Conservation (phyloP, 2,113 vertebrate species). For the Bufo gargarizans region DNA sequence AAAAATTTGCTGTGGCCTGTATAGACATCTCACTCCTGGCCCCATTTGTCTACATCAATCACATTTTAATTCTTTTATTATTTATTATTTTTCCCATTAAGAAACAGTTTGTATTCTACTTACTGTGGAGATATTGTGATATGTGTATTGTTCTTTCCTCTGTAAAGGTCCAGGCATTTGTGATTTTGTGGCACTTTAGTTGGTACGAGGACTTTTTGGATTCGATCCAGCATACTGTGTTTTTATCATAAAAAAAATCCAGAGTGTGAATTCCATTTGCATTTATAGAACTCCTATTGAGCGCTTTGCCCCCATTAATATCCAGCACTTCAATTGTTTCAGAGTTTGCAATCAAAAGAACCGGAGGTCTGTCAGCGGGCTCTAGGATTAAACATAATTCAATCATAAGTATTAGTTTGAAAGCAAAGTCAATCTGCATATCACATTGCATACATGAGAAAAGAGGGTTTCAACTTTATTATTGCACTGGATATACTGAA, state of each 20-base stretch:
- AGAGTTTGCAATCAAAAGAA: slow-evolving; percentile 81
- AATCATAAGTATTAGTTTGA: slow-evolving; percentile 46
- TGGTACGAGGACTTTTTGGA: slow-evolving; percentile 80
- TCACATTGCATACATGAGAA: not conserved
- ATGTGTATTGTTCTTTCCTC: slow-evolving; percentile 80
- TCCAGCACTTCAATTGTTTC: slow-evolving; percentile 81
- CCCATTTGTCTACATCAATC: not conserved
- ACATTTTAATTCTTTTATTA: not conserved
- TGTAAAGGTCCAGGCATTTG: slow-evolving; percentile 74
- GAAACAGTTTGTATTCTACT: slow-evolving; percentile 63
- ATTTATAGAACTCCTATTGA: slow-evolving; percentile 72
- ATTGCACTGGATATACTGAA: not conserved
- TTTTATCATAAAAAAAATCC: slow-evolving; percentile 85
- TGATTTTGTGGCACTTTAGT: slow-evolving; percentile 81
- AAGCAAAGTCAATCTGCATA: slow-evolving; percentile 45
- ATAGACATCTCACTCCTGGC: no score
- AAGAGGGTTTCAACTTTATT: not conserved
- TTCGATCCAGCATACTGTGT: slow-evolving; percentile 88
- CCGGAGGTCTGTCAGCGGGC: slow-evolving; percentile 81
- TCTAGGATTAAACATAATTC: slow-evolving; percentile 73
- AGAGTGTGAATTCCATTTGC: slow-evolving; percentile 80
- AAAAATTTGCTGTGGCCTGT: not conserved
- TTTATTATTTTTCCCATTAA: not conserved
- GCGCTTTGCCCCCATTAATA: slow-evolving; percentile 84
- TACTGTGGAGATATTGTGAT: slow-evolving; percentile 85